Conservation (phyloP, 2,888 invertebrate species). For the Drosophila colorata region DNA sequence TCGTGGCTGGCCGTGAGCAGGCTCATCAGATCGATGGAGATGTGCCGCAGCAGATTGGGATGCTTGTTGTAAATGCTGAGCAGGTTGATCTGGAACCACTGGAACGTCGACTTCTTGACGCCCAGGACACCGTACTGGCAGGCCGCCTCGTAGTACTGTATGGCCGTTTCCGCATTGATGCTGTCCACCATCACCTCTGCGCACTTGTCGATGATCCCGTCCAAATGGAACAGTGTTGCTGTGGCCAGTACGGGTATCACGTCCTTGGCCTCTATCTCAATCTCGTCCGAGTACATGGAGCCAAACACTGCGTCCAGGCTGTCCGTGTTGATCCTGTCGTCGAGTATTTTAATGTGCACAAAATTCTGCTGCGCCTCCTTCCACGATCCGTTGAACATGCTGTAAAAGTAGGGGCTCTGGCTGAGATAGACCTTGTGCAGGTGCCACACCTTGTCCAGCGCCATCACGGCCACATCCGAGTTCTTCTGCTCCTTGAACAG, state of each 20-base stretch:
- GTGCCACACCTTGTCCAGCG: constrained; percentile 90
- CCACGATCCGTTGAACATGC: constrained; percentile 93
- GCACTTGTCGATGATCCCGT: constrained; percentile 90
- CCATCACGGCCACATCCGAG: constrained; percentile 90
- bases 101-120: constrained; percentile 88
- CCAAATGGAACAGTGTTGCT: constrained; percentile 91
- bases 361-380: constrained; percentile 89
- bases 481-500: constrained; percentile 91
- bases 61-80: constrained; percentile 87
- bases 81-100: constrained; percentile 90
- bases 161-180: constrained; percentile 89
- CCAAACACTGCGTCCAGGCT: constrained; percentile 90
- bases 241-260: constrained; percentile 90
- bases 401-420: constrained; percentile 92
- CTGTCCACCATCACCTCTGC: constrained; percentile 91
- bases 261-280: constrained; percentile 89
- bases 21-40: constrained; percentile 89
- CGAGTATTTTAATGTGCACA: constrained; percentile 89
- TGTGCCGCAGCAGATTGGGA: constrained; percentile 87
- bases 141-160: constrained; percentile 89
- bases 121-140: constrained; percentile 89
- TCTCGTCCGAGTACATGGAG: constrained; percentile 91
- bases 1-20: constrained; percentile 88
- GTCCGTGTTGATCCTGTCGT: constrained; percentile 89
- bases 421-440: constrained; percentile 92